Evolutionary conservation across 2,888 invertebrate genomes (phyloP).

Genomic region (Phaedon cochleariae): DNA sequence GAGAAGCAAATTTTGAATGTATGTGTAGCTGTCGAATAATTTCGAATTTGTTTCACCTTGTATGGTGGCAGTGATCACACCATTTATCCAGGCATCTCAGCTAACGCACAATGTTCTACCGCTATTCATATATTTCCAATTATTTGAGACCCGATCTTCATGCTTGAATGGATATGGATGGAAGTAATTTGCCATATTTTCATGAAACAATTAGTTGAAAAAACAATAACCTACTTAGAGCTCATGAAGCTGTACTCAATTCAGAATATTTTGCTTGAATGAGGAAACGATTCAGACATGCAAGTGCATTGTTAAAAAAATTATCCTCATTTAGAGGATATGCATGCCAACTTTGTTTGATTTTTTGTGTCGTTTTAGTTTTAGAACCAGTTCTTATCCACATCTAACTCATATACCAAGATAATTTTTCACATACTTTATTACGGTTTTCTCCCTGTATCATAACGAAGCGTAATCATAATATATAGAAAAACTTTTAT

Average conservation of each 20-base stretch:
- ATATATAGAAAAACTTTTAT: too few species aligned
- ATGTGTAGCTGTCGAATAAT: too few species aligned
- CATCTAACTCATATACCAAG: too few species aligned
- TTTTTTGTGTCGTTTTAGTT: too few species aligned
- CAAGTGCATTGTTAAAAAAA: neutral
- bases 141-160: neutral
- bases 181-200: constrained; percentile 6
- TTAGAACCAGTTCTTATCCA: too few species aligned
- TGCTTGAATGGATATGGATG: neutral
- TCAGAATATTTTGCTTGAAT: constrained; percentile 22
- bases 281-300: neutral
- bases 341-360: too few species aligned
- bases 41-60: too few species aligned
- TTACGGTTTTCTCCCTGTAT: too few species aligned
- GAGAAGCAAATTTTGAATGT: too few species aligned
- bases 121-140: neutral
- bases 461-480: too few species aligned
- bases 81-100: neutral
- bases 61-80: neutral
- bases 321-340: too few species aligned
- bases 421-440: too few species aligned
- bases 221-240: constrained; percentile 14
- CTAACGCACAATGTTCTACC: neutral
- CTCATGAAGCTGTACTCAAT: constrained; percentile 3
- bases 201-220: neutral